phyloP scores from a whole-genome alignment of 2,797 vertebrate species.

The Poecile montanus region DNA sequence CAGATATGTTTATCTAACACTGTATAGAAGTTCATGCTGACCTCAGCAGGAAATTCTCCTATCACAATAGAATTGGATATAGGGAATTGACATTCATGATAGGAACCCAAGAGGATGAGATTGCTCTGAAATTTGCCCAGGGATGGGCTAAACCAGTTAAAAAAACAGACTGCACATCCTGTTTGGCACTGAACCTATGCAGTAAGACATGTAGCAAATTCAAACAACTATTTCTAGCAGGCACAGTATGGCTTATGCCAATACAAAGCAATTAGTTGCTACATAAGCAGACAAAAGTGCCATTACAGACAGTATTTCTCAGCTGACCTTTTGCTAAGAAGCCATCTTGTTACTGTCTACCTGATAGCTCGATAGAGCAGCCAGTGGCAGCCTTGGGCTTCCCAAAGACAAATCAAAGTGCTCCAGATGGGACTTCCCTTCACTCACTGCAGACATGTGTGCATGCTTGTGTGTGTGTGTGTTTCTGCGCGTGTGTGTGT shows the following conservation, averaged over 20 bases:
- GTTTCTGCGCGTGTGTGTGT: neutral
- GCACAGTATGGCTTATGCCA: constrained; percentile 35
- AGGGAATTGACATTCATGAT: neutral
- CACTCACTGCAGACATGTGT: constrained; percentile 28
- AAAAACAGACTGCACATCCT: neutral
- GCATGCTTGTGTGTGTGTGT: neutral
- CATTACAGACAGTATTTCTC: constrained; percentile 65
- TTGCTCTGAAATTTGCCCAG: neutral
- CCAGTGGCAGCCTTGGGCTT: constrained; percentile 58
- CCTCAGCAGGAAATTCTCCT: neutral
- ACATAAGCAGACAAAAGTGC: constrained; percentile 54
- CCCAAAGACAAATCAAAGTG: constrained; percentile 60
- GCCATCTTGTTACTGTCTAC: constrained; percentile 81
- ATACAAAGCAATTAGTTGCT: constrained; percentile 63
- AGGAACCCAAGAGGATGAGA: neutral
- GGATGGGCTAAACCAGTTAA: neutral
- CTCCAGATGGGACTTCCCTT: constrained; percentile 54
- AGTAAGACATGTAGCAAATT: neutral
- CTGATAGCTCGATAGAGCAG: constrained; percentile 63
- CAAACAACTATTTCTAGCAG: neutral
- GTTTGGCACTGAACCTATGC: neutral
- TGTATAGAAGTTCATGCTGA: neutral
- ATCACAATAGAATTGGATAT: neutral
- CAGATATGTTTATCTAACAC: neutral
- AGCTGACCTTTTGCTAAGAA: constrained; percentile 78